A percentile compares a stretch with the other conserved stretches of the same genome.
These are phyloP conservation scores for Tarsius wallacei DNA, from an alignment of 2,797 vertebrate species.

Conservation along the genomic window DNA sequence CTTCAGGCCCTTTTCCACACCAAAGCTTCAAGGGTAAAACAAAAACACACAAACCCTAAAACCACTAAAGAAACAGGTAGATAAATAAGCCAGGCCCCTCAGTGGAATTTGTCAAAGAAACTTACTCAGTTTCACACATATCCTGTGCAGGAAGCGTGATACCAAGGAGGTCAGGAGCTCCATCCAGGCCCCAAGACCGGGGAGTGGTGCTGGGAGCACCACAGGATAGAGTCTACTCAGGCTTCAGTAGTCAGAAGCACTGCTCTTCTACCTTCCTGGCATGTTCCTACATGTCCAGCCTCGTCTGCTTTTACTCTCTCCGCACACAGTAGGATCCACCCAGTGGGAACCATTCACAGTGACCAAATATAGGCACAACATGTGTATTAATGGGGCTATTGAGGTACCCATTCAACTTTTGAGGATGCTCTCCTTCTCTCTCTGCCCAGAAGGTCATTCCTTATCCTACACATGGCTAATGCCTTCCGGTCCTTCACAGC, in stretches of 20 bases:
- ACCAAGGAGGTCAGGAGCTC: neutral
- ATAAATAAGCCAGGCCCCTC: neutral
- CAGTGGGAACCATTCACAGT: neutral
- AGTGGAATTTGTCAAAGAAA: neutral
- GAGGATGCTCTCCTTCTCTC: neutral
- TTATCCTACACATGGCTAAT: neutral
- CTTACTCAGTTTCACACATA: neutral
- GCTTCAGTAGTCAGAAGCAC: neutral
- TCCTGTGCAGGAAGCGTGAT: slow-evolving; percentile 3
- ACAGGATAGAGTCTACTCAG: neutral
- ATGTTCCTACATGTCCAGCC: too few species aligned
- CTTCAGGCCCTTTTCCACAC: neutral
- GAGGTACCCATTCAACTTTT: neutral
- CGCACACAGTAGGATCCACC: neutral
- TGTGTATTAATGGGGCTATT: neutral
- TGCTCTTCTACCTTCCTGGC: neutral
- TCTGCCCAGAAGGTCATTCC: neutral
- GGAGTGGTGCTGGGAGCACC: neutral
- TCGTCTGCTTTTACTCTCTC: neutral
- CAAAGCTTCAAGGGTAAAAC: neutral
- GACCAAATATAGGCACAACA: neutral
- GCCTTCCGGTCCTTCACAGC: neutral
- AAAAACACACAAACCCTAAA: neutral
- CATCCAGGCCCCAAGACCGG: neutral
- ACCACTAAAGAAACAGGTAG: neutral